Base-by-base conservation (phyloP, 2,888 invertebrate genomes). In the Metopia argyrocephala region DNA sequence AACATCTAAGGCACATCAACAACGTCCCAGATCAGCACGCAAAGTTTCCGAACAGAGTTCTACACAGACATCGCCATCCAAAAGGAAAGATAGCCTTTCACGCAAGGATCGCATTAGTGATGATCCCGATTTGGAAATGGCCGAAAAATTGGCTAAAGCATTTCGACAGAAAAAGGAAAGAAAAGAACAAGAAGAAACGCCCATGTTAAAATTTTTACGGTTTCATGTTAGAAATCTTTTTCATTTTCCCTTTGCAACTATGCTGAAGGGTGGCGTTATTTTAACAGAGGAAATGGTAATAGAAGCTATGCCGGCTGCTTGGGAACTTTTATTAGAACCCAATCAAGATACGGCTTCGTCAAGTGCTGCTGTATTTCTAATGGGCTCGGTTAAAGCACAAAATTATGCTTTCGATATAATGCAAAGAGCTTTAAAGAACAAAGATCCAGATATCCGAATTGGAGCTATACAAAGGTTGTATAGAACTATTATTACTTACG, bases 301-400 rank as follows among this genome's bases (percentile, higher is more conserved):
- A 2, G 97, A 97, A 85, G 94, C 97, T 46, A 93, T 98, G 79
- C 96, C 97, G 0, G 95, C 97, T 0, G 96, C 98, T 0, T 99
- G 99, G 99, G 97, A 98, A 87, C 92, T 99, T 20, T 92, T 99
- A 5, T 90, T 99, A 52, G 98, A 99, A 88, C 93, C 94, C n/a
- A 98, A 98, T 88, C 88, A 96, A 84, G 96, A 96, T 89, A 94
- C 96, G 7, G 93, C 95, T 46, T 95, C 96, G 0, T 93, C 95
- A 61, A 95, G 96, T 31, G 97, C 98, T 0, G 95, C 97, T 0
- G 91, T 98, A 20, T 98, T 99, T 89, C 96, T 99, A 84, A 92
- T 99, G 82, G 95, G 96, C 1, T 97, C 99, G 0, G 98, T 99
- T 0, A 95, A 97, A 86, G 95, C 97, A 0, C 97, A 99, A 0